Evolutionary conservation across 2,113 vertebrate species (phyloP).

Genomic region (Parus major): DNA sequence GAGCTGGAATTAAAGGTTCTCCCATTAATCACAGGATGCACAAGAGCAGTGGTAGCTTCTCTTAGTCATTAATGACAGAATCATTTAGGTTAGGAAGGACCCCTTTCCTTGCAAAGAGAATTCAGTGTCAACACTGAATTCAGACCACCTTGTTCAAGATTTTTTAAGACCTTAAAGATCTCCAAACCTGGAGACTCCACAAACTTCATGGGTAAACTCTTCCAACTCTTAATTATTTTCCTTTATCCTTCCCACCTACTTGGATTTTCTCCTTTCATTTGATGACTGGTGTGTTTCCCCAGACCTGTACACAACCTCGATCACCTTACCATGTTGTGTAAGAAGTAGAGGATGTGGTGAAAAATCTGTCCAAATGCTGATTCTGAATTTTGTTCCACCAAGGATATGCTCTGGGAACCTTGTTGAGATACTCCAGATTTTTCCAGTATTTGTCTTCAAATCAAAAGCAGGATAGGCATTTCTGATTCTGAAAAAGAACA

Average conservation of each 20-base stretch:
- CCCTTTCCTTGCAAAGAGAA: not conserved
- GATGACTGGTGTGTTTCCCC: rapidly evolving
- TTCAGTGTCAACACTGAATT: not conserved
- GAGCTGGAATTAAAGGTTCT: not conserved
- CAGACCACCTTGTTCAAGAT: not conserved
- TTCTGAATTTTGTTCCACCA: constrained; percentile 32
- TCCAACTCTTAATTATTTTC: not conserved
- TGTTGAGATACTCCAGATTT: constrained; percentile 59
- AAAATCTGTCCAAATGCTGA: constrained; percentile 48
- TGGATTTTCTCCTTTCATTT: not conserved
- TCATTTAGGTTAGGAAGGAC: not conserved
- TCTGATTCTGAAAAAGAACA: constrained; percentile 64
- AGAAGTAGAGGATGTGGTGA: constrained; percentile 31
- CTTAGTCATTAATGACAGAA: not conserved
- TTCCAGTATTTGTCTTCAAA: constrained; percentile 63
- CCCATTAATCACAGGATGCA: not conserved
- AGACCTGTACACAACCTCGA: not conserved
- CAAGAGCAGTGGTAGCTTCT: not conserved
- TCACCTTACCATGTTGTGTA: not conserved
- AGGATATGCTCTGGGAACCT: constrained; percentile 55
- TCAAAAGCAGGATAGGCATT: constrained; percentile 45
- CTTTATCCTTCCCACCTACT: not conserved
- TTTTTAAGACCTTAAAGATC: not conserved
- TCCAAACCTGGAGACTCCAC: not conserved
- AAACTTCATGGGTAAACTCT: not conserved